Evolutionary conservation across 2,113 vertebrate genomes (phyloP), one percentile per base, ranked within the genome.

Genomic region (Synodontis membranacea): DNA sequence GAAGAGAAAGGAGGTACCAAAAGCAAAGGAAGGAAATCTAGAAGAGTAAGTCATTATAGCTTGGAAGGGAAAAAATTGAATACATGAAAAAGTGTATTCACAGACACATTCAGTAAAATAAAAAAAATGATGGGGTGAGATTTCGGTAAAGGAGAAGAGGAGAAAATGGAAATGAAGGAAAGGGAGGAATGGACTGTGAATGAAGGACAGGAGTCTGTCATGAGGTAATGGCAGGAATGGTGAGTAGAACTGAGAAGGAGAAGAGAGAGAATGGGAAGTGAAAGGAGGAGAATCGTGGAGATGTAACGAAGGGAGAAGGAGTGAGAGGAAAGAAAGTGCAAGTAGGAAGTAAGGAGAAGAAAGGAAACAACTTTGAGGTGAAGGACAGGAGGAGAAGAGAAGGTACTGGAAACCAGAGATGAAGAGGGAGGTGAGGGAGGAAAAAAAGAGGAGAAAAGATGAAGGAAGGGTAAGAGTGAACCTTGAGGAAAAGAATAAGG

Each of bases 401-500:
- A 62, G 28, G 25, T 60, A 28, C 58, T 60, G 58, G 2, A 23
- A 5, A 56, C 19, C 19, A 56, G 34, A 42, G 19, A 39, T 21
- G 66, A 70, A 39, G 58, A 21, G 7, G 21, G 28, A 62, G 31
- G 5, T 78, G 25, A 46, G 15, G 9, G 34, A 48, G 17, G 10
- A n/a, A 39, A 42, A 42, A 19, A 23, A 37, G 0, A 39, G 11
- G 48, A 50, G n/a, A 28, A 37, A 1, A 23, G 42, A 68, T 2
- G n/a, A 44, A 14, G 50, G 5, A 1, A 5, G 14, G 42, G 64
- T 6, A 21, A 34, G 48, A 56, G 39, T 31, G 39, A 88, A 5
- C 46, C 3, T 81, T 31, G 54, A 81, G 56, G 84, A 83, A 92
- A 25, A 44, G 34, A 56, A 50, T 88, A 94, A 91, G 66, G 79